Evolutionary conservation across 2,797 vertebrate genomes (phyloP), one percentile per base, ranked within the genome.

Genomic region (Lepus townsendii): DNA sequence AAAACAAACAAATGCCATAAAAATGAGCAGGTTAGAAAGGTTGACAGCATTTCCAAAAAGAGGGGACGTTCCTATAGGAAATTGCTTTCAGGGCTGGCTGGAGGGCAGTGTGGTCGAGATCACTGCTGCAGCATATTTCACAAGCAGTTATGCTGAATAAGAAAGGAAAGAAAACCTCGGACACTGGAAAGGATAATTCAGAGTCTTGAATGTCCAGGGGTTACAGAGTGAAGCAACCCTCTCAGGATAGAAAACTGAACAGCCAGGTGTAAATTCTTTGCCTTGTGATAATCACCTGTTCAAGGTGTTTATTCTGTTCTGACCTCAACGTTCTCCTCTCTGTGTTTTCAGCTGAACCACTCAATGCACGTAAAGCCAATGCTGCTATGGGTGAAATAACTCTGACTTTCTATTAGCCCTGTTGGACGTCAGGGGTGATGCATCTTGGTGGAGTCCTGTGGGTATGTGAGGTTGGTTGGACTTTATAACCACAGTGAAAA

Each of bases 1-100:
- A 72, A 93, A 90, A 68, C n/a, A 54, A 91, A 96, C 83, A 92
- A 90, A 85, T 22, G 52, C 35, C 66, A 52, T 85, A 32, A 94
- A 88, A 82, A 80, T 57, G 54, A 88, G 71, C 66, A 79, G 9
- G 6, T 82, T 92, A 66, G 88, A 62, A 96, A 75, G 60, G 83
- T 42, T 88, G 47, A 32, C 16, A 6, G 42, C 22, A 65, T 90
- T 90, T 69, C 20, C 57, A 17, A 38, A 32, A 20, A 72, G 90
- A 91, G 66, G 27, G 3, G 12, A 62, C 5, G 3, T 62, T 92
- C 87, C 65, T 75, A 57, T 12, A 65, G 54, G 12, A 66, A 60
- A 76, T 54, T 71, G 75, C 79, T 85, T 92, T 90, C 73, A 62
- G 69, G 63, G 54, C 83, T 42, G 78, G 38, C 62, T 88, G 82